A percentile compares a stretch with the other conserved stretches of the same genome.
phyloP scores from a whole-genome alignment of 2,888 invertebrate species.

The Rhogogaster chlorosoma region DNA sequence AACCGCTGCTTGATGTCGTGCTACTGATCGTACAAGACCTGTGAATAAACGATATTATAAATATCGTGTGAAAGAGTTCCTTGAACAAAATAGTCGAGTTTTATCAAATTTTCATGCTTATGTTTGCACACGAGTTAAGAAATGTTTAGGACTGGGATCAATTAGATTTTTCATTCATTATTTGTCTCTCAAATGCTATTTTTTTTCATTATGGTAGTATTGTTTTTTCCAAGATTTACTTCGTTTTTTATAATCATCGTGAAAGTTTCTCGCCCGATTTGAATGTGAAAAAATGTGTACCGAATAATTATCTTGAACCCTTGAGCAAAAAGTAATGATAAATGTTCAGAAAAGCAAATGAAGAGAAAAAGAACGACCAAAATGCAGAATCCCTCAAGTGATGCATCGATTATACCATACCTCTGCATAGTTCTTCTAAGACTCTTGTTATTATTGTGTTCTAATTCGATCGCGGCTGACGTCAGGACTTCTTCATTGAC shows the following conservation, averaged over 20 bases:
- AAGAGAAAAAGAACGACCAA: background rate
- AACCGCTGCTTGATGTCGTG: slow-evolving; percentile 67
- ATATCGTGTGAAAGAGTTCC: background rate
- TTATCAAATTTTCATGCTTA: too few species aligned
- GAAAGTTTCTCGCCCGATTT: too few species aligned
- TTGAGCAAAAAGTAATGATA: background rate
- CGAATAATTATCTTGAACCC: too few species aligned
- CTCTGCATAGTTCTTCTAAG: slow-evolving; percentile 71
- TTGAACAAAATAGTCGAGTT: background rate
- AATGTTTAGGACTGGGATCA: too few species aligned
- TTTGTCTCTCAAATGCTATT: too few species aligned
- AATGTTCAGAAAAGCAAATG: background rate
- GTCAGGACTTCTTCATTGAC: slow-evolving; percentile 73
- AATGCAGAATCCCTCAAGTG: background rate
- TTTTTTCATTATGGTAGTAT: too few species aligned
- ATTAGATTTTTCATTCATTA: too few species aligned
- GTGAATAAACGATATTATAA: background rate
- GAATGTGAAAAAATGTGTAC: too few species aligned
- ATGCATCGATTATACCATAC: slow-evolving; percentile 61
- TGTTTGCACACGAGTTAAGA: too few species aligned
- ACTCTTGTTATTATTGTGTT: slow-evolving; percentile 80
- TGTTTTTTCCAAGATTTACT: too few species aligned
- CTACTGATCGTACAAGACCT: slow-evolving; percentile 71
- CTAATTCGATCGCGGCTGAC: slow-evolving; percentile 69
- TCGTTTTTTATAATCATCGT: too few species aligned